These are phyloP conservation scores for Fulmarus glacialis DNA, from an alignment of 2,113 vertebrate species.

Conservation along the genomic window DNA sequence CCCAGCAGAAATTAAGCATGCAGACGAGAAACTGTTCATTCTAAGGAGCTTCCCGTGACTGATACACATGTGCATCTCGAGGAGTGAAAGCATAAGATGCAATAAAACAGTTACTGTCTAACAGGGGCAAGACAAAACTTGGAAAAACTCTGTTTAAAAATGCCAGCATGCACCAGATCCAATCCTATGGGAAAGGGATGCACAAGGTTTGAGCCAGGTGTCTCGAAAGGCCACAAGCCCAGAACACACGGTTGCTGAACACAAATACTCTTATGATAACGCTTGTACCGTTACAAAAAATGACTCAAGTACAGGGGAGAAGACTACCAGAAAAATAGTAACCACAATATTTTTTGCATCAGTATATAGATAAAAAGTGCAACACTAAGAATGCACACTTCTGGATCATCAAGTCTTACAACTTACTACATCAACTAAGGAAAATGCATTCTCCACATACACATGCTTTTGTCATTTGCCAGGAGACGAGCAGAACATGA, in stretches of 20 bases:
- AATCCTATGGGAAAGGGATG: rapidly evolving
- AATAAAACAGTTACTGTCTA: background rate
- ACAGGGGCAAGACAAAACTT: background rate
- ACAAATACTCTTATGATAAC: rapidly evolving
- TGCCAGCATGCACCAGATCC: background rate
- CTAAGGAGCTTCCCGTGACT: background rate
- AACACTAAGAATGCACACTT: background rate
- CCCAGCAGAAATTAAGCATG: background rate
- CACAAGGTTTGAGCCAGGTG: rapidly evolving
- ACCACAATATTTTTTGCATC: background rate
- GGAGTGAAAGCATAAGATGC: rapidly evolving
- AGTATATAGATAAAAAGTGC: background rate
- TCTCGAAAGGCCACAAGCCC: background rate
- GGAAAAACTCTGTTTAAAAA: background rate
- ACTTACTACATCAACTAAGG: background rate
- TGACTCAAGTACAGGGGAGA: background rate
- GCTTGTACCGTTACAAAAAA: background rate
- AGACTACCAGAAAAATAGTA: background rate
- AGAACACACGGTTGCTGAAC: background rate
- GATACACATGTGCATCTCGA: rapidly evolving
- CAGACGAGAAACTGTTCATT: background rate
- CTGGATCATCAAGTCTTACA: background rate
- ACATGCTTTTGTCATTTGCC: background rate
- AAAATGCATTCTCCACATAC: background rate
- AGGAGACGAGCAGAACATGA: background rate